Percentiles rank a stretch among this genome's conserved stretches.
Evolutionary conservation across 2,113 vertebrate species (phyloP).

Genomic region (Menidia beryllina): DNA sequence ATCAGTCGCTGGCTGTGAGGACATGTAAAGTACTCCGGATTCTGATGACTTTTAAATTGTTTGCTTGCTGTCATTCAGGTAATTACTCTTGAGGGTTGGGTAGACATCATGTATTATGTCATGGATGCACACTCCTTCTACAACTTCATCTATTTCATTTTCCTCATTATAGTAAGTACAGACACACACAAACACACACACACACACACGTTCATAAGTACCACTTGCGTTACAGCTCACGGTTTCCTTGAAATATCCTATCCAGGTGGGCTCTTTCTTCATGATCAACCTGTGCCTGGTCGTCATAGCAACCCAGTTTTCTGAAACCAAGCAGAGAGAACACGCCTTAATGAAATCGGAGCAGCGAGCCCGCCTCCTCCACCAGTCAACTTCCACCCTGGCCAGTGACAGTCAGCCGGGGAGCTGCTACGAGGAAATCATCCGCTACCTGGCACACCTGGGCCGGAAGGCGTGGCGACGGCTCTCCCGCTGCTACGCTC

Average conservation of each 20-base stretch:
- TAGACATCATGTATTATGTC: constrained; percentile 82
- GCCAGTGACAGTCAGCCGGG: constrained; percentile 95
- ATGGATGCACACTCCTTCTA: constrained; percentile 83
- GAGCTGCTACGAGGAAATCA: constrained; percentile 96
- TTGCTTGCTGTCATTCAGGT: constrained; percentile 57
- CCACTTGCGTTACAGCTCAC: neutral
- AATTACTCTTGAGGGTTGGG: constrained; percentile 80
- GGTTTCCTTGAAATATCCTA: constrained; percentile 7
- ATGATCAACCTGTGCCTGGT: constrained; percentile 99
- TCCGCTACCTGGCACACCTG: constrained; percentile 92
- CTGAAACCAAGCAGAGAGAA: constrained; percentile 98
- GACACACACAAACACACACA: constrained; percentile 9
- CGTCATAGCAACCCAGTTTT: constrained; percentile 98
- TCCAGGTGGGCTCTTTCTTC: constrained; percentile 98
- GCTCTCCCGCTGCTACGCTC: constrained; percentile 74
- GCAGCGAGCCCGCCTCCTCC: constrained; percentile 91
- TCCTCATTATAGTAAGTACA: constrained; percentile 79
- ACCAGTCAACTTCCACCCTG: constrained; percentile 94
- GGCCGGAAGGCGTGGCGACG: constrained; percentile 89
- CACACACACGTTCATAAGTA: neutral
- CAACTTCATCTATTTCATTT: constrained; percentile 82
- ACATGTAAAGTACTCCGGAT: neutral
- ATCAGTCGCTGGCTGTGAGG: neutral
- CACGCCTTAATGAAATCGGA: constrained; percentile 96
- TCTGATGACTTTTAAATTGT: constrained; percentile 10